Base-by-base conservation (phyloP, 2,888 invertebrate species). In the Rhyacophila evoluta region DNA sequence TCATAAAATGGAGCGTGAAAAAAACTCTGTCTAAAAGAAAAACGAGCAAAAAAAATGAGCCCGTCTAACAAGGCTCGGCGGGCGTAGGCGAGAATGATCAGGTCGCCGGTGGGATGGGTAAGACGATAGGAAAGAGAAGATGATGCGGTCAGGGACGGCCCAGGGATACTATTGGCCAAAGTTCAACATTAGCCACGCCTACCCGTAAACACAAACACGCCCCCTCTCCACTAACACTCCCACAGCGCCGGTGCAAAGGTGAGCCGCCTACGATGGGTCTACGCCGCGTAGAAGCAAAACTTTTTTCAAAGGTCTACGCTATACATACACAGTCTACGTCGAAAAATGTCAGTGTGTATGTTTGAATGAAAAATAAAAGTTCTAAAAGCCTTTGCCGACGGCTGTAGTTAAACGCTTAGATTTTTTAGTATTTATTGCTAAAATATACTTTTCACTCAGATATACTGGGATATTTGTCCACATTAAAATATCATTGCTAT, bases 1-100 rank as follows among this genome's bases (percentile, higher is more conserved):
- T 69, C 69, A 28, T 33, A 69, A 69, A 33, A 69, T 29, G 69
- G 10, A 55, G 55, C 55, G 55, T 55, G 70, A 79, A 41, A 79
- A 79, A 79, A 79, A 74, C 12, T 37, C 69, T 75, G 55, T 75
- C 74, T 12, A 19, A 33, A 74, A 74, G 29, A 74, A 33, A 41
- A 71, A n/a, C n/a, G n/a, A n/a, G n/a, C n/a, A n/a, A 75, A 75
- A 33, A 74, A 36, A 67, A 72, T 72, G 79, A 77, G 79, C 77
- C 37, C 78, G 71, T 70, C 73, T 77, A 68, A 36, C 29, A 70
- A 70, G 33, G 70, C 70, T 28, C 8, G 19, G 70, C 33, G 55
- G 55, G 55, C 55, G 55, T 55, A 55, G 55, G 55, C 55, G 55
- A 55, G 55, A 55, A 55, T 72, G 39, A 71, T 37, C 68, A 33